Evolutionary conservation across 2,888 invertebrate species (phyloP).

Genomic region (Diarsia mendica): DNA sequence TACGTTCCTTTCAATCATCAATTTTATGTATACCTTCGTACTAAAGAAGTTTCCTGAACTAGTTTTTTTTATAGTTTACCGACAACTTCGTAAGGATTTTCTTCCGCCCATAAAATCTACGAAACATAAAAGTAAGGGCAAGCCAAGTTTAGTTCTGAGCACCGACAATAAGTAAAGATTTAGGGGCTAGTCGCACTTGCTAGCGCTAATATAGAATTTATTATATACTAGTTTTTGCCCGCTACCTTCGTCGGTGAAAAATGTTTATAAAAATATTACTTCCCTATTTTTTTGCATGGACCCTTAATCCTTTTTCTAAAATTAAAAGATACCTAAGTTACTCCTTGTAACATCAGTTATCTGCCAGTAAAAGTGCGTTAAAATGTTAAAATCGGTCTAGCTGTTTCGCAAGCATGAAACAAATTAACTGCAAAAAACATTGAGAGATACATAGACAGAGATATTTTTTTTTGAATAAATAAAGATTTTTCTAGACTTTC

Average conservation of each 20-base stretch:
- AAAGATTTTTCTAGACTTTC: too few relatives aligned
- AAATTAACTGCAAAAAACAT: too few relatives aligned
- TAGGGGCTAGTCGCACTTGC: conserved; percentile 26
- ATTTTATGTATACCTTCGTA: conserved; percentile 36
- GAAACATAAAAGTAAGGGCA: conserved; percentile 67
- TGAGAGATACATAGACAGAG: too few relatives aligned
- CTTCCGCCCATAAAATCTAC: conserved; percentile 65
- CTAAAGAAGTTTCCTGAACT: conserved; percentile 45
- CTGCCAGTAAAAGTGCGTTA: too few relatives aligned
- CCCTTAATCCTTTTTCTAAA: too few relatives aligned
- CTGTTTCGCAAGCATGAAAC: too few relatives aligned
- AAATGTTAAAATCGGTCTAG: too few relatives aligned
- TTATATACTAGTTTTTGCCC: neutral
- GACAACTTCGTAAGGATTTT: conserved; percentile 57
- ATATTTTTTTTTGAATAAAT: too few relatives aligned
- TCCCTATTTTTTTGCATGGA: too few relatives aligned
- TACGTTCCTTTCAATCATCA: conserved; percentile 45
- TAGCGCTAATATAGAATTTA: neutral
- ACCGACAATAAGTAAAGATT: conserved; percentile 66
- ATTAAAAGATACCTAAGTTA: too few relatives aligned
- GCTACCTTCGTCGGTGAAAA: neutral
- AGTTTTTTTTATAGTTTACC: conserved; percentile 56
- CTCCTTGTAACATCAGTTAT: too few relatives aligned
- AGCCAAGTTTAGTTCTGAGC: conserved; percentile 56
- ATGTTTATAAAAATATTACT: too few relatives aligned